A percentile compares a stretch with the other conserved stretches of the same genome.
Evolutionary conservation across 2,113 vertebrate species (phyloP).

Genomic region (Conger conger): DNA sequence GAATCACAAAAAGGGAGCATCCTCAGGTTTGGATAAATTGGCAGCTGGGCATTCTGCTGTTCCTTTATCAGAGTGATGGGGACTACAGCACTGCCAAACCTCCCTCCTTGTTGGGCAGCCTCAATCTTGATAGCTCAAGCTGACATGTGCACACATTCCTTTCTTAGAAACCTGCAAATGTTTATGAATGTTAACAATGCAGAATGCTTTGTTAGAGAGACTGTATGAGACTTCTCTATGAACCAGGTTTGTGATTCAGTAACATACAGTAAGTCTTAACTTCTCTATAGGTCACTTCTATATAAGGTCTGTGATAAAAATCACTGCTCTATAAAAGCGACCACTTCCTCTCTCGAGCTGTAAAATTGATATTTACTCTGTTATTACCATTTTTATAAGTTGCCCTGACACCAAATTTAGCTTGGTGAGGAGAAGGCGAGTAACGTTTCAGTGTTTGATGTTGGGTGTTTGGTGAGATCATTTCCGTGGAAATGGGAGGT

Average conservation of each 20-base stretch:
- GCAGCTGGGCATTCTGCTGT: slow-evolving; percentile 38
- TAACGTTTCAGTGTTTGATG: background rate
- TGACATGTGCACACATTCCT: background rate
- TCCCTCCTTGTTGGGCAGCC: background rate
- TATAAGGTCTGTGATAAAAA: background rate
- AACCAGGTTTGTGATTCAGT: slow-evolving; percentile 9
- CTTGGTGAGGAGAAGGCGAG: background rate
- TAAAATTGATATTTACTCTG: background rate
- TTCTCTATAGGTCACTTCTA: no score
- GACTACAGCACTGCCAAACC: slow-evolving; percentile 15
- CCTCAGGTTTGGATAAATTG: background rate
- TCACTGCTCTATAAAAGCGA: slow-evolving; percentile 6
- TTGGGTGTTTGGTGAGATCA: background rate
- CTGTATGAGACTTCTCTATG: background rate
- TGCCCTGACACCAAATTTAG: background rate
- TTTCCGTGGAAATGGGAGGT: background rate
- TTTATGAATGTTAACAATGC: background rate
- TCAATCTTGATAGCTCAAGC: background rate
- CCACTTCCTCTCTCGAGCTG: slow-evolving; percentile 9
- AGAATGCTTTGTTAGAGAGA: background rate
- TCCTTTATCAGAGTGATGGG: slow-evolving; percentile 34
- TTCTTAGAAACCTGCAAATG: no score
- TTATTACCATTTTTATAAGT: slow-evolving; percentile 2
- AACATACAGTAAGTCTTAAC: no score
- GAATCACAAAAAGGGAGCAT: background rate